Evolutionary conservation across 2,113 vertebrate genomes (phyloP), one percentile per base, ranked within the genome.

Genomic region (Colinus virginianus): DNA sequence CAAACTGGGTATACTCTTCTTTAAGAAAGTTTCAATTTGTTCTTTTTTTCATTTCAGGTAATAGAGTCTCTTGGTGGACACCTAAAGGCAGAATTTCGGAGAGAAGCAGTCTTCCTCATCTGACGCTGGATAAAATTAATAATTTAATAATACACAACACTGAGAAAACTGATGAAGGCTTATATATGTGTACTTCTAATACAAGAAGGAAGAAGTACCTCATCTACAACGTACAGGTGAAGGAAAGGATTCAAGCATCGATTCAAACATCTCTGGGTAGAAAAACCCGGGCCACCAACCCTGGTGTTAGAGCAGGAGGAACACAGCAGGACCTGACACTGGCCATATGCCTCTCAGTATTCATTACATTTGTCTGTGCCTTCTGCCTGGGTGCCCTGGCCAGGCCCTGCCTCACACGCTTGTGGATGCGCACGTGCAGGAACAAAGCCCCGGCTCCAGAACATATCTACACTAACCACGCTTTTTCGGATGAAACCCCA

Each of bases 361-460:
- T 98, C 62, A 94, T 98, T 76, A 98, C 99, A 0, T 99, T 99
- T 71, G 42, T 98, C 6, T 88, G 98, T 55, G 98, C 99, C 38
- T 99, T 99, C 95, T 96, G 98, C 55, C 95, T 99, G 58, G 99
- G 99, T 46, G 97, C 97, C 51, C 69, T 99, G 9, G 68, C 97
- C 19, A 98, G 99, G 95, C 99, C 99, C 30, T 97, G 95, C 61
- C 62, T 99, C 16, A 97, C 97, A 34, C 91, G 48, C 15, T 93
- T 98, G 38, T 98, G 98, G 96, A 95, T 64, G 74, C 96, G 68
- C 68, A 36, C 97, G 23, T 18, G 23, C 83, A 58, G 26, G 9
- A 96, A 89, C 55, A 97, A 96, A 92, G 89, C 48, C 3, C 45
- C 95, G 5, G 2, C 15, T 51, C 56, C 78, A 36, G 67, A 76